Base-by-base conservation (phyloP, 1,140 invertebrate species). In the Araneus ventricosus region DNA sequence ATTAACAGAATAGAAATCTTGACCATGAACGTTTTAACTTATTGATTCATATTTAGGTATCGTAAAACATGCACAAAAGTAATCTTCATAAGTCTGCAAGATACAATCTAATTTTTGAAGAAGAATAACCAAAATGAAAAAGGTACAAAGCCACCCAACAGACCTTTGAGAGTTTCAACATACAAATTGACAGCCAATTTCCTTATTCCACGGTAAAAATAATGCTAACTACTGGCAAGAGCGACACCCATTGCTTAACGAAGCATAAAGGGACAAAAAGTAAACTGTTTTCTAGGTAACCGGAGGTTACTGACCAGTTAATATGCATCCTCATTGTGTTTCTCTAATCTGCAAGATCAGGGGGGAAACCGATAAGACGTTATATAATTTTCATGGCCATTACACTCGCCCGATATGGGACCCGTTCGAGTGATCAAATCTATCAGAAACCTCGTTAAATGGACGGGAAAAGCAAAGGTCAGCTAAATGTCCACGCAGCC, bases 381-480 rank as follows among this genome's bases (percentile, higher is more conserved):
- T 37, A 34, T 75, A 75, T 37, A 75, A 75, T 37, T 75, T 37
- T 75, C n/a, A 34, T 30, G 70, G 70, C 4, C 70, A 34, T 75
- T 75, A 75, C 14, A 14, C 70, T 4, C 14, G 22, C 34, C 45
- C 45, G 10, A 52, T 17, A 52, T 52, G 45, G 30, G 70, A 14
- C 3, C 34, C 14, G 30, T 37, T 34, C 8, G 37, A 75, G 37
- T 30, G 17, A 52, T 52, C 45, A 37, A 30, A 5, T 67, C 70
- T 30, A 75, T 75, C 70, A 14, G 70, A 37, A 75, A 52, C 70
- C 30, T 75, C 30, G 30, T 75, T 75, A 37, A 75, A 75, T 75
- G 34, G 70, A 27, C 70, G 30, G 34, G 70, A 75, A 75, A 75
- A 75, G 70, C 14, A 20, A 75, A 37, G 27, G 70, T 14, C 30